Percentiles rank a stretch among this genome's conserved stretches.
These are phyloP conservation scores for Gobio occitaniae DNA, from an alignment of 2,797 vertebrate species.

Conservation along the genomic window DNA sequence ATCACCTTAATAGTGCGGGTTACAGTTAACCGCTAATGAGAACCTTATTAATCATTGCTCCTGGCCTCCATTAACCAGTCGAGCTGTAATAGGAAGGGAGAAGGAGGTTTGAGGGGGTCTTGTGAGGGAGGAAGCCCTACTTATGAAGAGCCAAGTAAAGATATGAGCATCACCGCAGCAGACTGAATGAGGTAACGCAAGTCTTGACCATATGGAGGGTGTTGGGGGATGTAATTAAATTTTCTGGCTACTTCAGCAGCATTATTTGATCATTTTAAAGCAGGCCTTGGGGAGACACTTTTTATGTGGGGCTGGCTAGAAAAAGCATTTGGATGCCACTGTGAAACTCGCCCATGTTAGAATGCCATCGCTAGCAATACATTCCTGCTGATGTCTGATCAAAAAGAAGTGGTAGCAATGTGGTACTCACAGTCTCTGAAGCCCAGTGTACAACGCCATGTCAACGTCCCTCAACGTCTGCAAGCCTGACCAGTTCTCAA, in stretches of 20 bases:
- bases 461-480: conserved; percentile 85
- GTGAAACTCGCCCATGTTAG: conserved; percentile 21
- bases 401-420: conserved; percentile 23
- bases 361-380: neutral
- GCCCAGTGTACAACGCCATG: conserved; percentile 92
- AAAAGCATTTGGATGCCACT: conserved; percentile 37
- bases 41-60: conserved; percentile 48
- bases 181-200: conserved; percentile 36
- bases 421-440: conserved; percentile 92
- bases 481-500: conserved; percentile 93
- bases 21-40: conserved; percentile 43
- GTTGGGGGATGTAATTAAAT: conserved; percentile 60
- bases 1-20: conserved; percentile 2
- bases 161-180: conserved; percentile 9
- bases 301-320: conserved; percentile 47
- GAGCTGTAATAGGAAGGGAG: neutral
- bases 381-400: conserved; percentile 22
- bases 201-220: conserved; percentile 37
- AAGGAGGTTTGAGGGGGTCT: neutral
- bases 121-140: conserved; percentile 20
- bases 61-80: conserved; percentile 1
- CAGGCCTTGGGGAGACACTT: conserved; percentile 50
- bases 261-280: conserved; percentile 61
- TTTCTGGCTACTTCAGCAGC: conserved; percentile 53
- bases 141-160: conserved; percentile 19